Evolutionary conservation across 2,113 vertebrate genomes (phyloP).

Genomic region (Psammodynastes pulverulentus): DNA sequence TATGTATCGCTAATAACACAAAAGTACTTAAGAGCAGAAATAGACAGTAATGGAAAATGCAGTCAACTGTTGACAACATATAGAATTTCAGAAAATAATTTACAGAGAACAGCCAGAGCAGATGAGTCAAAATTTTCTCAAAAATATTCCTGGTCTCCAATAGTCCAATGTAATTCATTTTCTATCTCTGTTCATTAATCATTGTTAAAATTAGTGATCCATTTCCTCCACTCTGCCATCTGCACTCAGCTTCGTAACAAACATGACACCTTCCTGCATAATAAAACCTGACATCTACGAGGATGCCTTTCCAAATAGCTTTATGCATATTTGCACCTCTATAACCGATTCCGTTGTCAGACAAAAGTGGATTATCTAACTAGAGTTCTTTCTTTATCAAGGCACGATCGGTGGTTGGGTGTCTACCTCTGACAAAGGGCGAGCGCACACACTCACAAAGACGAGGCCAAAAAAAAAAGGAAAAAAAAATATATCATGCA

Average conservation of each 20-base stretch:
- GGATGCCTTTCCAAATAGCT: slow-evolving; percentile 99
- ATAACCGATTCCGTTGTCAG: slow-evolving; percentile 95
- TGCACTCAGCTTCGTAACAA: slow-evolving; percentile 99
- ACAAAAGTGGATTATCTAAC: slow-evolving; percentile 99
- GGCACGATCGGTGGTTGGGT: slow-evolving; percentile 69
- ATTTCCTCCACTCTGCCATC: slow-evolving; percentile 99
- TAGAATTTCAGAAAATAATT: slow-evolving; percentile 90
- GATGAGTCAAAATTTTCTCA: slow-evolving; percentile 99
- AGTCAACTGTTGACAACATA: slow-evolving; percentile 99
- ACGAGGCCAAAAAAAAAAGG: slow-evolving; percentile 36
- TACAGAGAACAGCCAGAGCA: slow-evolving; percentile 92
- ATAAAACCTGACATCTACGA: slow-evolving; percentile 99
- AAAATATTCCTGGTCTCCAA: slow-evolving; percentile 99
- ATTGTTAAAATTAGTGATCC: slow-evolving; percentile 99
- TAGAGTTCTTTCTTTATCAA: slow-evolving; percentile 83
- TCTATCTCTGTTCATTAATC: slow-evolving; percentile 99
- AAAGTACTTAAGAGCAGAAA: slow-evolving; percentile 91
- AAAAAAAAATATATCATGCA: slow-evolving; percentile 57
- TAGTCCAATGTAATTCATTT: slow-evolving; percentile 99
- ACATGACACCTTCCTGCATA: slow-evolving; percentile 99
- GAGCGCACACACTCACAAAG: neutral
- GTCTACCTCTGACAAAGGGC: slow-evolving; percentile 29
- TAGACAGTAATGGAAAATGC: slow-evolving; percentile 97
- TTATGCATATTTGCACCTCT: slow-evolving; percentile 99
- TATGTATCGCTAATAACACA: slow-evolving; percentile 84